Base-by-base conservation (phyloP, 2,888 invertebrate genomes). In the Sepioteuthis lessoniana region DNA sequence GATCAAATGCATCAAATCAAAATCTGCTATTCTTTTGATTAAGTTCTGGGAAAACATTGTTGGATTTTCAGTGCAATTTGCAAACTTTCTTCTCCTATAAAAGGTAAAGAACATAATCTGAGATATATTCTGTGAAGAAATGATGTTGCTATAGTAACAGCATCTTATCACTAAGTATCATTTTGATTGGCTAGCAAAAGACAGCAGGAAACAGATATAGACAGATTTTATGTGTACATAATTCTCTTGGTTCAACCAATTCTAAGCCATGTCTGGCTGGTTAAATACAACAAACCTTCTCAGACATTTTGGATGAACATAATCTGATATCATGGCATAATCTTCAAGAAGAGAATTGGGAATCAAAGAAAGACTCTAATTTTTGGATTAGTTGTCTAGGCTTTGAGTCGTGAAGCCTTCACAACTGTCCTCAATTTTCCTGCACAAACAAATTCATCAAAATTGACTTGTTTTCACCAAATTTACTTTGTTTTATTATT, bases 261-360 rank as follows among this genome's bases (percentile, higher is more conserved):
- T 76, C n/a, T 76, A 76, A n/a, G n/a, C 76, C 55, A 55, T 55
- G 55, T 55, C 55, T 55, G 76, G 16, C 4, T 76, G 35, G 76
- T 16, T 76, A 35, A 76, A 76, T n/a, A 76, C 35, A 13, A 16
- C 16, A n/a, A 76, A 16, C 35, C n/a, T 60, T 25, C 31, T 76
- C 76, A 76, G 76, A 76, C 76, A 31, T 76, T 76, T n/a, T 76
- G 76, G 31, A 76, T 76, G 76, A 76, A 76, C 76, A n/a, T n/a
- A 76, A 76, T 76, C 76, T 76, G n/a, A n/a, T 76, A 76, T 35
- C n/a, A 76, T n/a, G n/a, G 76, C 16, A 76, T 76, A n/a, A 76
- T 76, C 76, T 35, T 35, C 76, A 35, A 13, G n/a, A n/a, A 76
- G 76, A 76, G n/a, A 76, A 76, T 2, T 21, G 1, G 13, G n/a